These are phyloP conservation scores for Eupithecia dodoneata DNA, from an alignment of 2,888 invertebrate species.

Conservation along the genomic window DNA sequence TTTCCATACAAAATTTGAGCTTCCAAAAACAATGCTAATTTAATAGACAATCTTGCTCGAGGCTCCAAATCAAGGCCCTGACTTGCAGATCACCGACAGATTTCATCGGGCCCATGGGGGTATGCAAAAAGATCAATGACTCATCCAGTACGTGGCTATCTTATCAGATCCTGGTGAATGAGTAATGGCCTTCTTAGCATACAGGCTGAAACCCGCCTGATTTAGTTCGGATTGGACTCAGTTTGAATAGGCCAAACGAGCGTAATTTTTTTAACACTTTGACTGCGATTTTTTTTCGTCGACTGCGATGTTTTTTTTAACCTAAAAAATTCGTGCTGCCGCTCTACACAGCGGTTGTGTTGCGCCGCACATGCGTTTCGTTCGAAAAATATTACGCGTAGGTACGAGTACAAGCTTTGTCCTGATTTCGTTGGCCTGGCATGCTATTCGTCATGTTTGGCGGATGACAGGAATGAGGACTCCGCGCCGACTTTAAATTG, in stretches of 20 bases:
- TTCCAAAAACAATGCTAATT: not conserved
- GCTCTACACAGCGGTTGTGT: too few species aligned
- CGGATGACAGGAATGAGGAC: slow-evolving; percentile 33
- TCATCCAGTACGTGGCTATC: slow-evolving; percentile 54
- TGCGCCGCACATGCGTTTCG: too few species aligned
- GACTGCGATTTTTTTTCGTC: too few species aligned
- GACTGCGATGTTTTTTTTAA: too few species aligned
- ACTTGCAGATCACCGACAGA: slow-evolving; percentile 45
- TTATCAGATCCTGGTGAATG: slow-evolving; percentile 64
- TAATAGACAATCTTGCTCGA: slow-evolving; percentile 36
- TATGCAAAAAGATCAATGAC: slow-evolving; percentile 68
- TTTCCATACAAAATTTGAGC: not conserved
- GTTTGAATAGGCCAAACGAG: not conserved
- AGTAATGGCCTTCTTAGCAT: slow-evolving; percentile 52
- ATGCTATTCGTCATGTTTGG: slow-evolving; percentile 49
- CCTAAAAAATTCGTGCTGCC: too few species aligned
- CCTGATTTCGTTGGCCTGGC: slow-evolving; percentile 36
- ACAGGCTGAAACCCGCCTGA: slow-evolving; percentile 22
- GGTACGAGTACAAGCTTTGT: slow-evolving; percentile 31
- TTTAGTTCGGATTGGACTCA: not conserved
- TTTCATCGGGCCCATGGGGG: slow-evolving; percentile 50
- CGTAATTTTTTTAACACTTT: too few species aligned
- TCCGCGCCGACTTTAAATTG: not conserved
- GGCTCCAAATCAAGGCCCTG: slow-evolving; percentile 12
- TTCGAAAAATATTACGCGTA: too few species aligned